These are phyloP conservation scores for Andrena praecox DNA, from an alignment of 2,888 invertebrate genomes.

Conservation along the genomic window DNA sequence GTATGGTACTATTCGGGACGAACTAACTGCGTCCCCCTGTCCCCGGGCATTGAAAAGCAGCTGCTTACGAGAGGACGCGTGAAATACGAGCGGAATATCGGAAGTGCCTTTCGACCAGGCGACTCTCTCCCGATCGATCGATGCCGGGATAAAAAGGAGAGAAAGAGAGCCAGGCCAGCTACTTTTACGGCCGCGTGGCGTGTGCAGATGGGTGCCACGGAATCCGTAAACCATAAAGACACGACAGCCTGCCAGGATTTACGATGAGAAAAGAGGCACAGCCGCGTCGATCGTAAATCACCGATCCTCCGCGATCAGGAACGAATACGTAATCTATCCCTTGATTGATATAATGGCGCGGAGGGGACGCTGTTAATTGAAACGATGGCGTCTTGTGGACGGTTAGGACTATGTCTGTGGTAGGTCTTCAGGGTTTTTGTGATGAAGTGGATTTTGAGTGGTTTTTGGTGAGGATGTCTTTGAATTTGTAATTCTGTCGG, in stretches of 20 bases:
- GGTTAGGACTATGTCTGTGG: background rate
- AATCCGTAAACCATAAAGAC: constrained; percentile 43
- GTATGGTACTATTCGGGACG: constrained; percentile 6
- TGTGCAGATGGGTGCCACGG: constrained; percentile 46
- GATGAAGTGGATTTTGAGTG: background rate
- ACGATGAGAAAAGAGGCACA: constrained; percentile 48
- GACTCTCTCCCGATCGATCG: constrained; percentile 55
- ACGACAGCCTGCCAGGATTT: constrained; percentile 41
- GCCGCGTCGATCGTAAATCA: constrained; percentile 40
- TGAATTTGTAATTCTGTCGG: too few relatives aligned
- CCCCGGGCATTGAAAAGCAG: constrained; percentile 60
- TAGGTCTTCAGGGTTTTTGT: background rate
- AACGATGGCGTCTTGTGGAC: background rate
- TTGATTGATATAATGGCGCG: constrained; percentile 8
- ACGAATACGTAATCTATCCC: constrained; percentile 27
- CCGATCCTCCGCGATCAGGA: background rate
- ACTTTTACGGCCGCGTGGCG: constrained; percentile 54
- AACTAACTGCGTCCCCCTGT: constrained; percentile 10
- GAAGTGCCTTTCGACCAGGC: constrained; percentile 35
- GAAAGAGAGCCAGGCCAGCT: constrained; percentile 16
- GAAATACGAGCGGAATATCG: constrained; percentile 66
- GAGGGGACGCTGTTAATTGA: background rate
- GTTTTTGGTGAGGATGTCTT: background rate
- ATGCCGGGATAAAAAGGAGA: background rate
- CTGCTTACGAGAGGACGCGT: constrained; percentile 64